Evolutionary conservation across 2,888 invertebrate species (phyloP).

Genomic region (Macrophya annulata): DNA sequence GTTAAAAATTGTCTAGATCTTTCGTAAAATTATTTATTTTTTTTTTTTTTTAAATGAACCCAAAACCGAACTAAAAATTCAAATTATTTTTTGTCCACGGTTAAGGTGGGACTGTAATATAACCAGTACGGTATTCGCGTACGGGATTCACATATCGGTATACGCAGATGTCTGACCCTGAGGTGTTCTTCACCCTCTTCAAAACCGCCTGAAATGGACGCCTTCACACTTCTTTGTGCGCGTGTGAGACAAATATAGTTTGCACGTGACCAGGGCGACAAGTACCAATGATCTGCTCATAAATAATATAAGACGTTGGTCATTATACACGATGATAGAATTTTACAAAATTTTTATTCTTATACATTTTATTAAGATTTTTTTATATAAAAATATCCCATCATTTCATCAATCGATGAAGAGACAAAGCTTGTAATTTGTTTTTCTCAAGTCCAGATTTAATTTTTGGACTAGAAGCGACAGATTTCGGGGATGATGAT

Average conservation of each 20-base stretch:
- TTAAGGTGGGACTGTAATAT: not conserved
- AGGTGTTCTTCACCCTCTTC: conserved; percentile 71
- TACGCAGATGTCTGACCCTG: conserved; percentile 75
- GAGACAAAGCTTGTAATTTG: no score
- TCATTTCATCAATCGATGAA: no score
- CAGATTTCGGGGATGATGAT: not conserved
- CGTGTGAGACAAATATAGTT: conserved; percentile 75
- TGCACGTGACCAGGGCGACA: conserved; percentile 74
- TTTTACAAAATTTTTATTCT: not conserved
- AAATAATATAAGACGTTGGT: conserved; percentile 65
- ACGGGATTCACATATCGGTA: conserved; percentile 73
- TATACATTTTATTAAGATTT: no score
- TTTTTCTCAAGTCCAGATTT: no score
- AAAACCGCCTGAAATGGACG: conserved; percentile 52
- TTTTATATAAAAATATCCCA: no score
- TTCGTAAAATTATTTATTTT: no score
- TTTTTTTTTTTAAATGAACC: no score
- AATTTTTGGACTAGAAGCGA: not conserved
- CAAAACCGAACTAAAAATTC: not conserved
- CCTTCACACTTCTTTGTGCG: conserved; percentile 53
- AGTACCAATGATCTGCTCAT: conserved; percentile 69
- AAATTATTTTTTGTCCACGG: not conserved
- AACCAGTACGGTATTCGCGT: conserved; percentile 58
- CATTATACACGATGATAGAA: not conserved
- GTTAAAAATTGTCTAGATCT: no score